Evolutionary conservation across 1,140 invertebrate genomes (phyloP), one percentile per base, ranked within the genome.

Genomic region (Branchinecta lindahli): DNA sequence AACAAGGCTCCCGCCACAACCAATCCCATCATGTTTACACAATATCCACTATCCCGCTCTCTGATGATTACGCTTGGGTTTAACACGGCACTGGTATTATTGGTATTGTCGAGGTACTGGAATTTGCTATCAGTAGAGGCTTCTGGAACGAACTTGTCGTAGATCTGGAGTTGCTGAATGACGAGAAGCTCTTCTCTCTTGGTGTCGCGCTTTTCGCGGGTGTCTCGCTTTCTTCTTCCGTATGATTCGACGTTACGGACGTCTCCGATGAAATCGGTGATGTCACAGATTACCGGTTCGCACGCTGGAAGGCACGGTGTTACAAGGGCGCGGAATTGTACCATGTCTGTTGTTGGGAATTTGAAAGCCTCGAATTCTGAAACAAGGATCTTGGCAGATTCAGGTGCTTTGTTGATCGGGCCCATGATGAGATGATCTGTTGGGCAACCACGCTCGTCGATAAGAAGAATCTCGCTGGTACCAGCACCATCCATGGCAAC

Each of bases 281-380:
- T 84, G 67, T 91, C 87, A 76, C 92, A 94, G 75, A 90, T 87
- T 0, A 92, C 90, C 0, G 93, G 92, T 78, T 93, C 91, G 77
- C 92, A 95, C 44, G 85, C 85, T 2, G 91, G 91, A 86, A 95
- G 89, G 76, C 93, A 95, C 0, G 93, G 93, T 6, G 92, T 94
- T 0, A 96, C 92, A 74, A 95, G 77, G 2, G 92, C 93, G 67
- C 92, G 85, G 85, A 96, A 96, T 79, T 96, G 92, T 0, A 96
- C 93, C 10, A 94, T 87, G 77, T 94, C 92, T 0, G 91, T 94
- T 15, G 91, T 92, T 0, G 93, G 92, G 82, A 96, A 96, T 78
- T 95, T 94, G 85, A 96, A 96, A 9, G 93, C 93, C 77, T 96
- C 92, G 79, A 96, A 95, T 77, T 92, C 88, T 8, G 91, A 92